Conservation (phyloP, 92 coral and sea anemone genomes). For the Porites cylindrica region DNA sequence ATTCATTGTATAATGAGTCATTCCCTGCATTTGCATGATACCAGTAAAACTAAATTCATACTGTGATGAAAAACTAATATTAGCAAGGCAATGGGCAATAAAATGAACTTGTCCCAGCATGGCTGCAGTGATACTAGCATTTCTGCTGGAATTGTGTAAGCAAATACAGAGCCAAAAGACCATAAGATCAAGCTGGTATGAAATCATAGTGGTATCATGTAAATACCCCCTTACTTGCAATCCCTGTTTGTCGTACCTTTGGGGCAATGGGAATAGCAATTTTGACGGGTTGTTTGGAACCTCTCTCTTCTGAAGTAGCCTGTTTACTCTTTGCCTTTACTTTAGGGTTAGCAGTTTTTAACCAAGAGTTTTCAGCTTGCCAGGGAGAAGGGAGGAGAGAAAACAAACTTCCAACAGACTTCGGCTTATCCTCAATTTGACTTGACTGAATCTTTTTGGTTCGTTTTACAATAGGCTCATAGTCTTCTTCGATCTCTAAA, state of each 20-base stretch:
- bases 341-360: constrained; percentile 42
- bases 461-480: constrained; percentile 64
- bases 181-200: too few species aligned
- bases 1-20: too few species aligned
- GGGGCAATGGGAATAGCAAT: constrained; percentile 79
- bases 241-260: constrained; percentile 42
- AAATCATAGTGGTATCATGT: too few species aligned
- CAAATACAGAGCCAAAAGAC: too few species aligned
- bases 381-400: constrained; percentile 94
- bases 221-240: too few species aligned
- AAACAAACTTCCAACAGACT: constrained; percentile 92
- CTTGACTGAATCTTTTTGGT: constrained; percentile 37
- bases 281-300: constrained; percentile 76
- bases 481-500: constrained; percentile 83
- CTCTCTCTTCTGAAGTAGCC: background rate
- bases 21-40: too few species aligned
- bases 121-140: too few species aligned
- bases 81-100: too few species aligned
- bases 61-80: too few species aligned
- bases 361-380: constrained; percentile 68
- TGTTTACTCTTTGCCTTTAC: constrained; percentile 45
- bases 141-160: too few species aligned
- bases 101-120: too few species aligned
- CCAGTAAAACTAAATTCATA: too few species aligned
- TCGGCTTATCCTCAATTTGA: constrained; percentile 56